Conservation (phyloP, 2,888 invertebrate genomes). For the Trilocha varians region DNA sequence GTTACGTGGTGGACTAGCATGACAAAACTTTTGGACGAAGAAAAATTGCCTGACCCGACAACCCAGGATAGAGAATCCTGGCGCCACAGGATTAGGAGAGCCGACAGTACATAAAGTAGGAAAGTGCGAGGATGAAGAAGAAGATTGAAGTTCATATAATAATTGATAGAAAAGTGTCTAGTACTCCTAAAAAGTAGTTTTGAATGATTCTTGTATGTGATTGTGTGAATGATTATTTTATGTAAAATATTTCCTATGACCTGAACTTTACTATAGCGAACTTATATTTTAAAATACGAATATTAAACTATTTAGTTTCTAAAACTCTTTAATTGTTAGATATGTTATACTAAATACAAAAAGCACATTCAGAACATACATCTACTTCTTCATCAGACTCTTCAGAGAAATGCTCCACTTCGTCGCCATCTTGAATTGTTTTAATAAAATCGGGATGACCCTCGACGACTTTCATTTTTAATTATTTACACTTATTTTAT, state of each 20-base stretch:
- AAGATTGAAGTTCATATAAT: not conserved
- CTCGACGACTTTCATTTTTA: slow-evolving; percentile 32
- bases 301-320: not conserved
- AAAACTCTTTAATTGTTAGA: not conserved
- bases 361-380: slow-evolving; percentile 49
- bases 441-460: slow-evolving; percentile 77
- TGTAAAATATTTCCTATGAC: too few relatives aligned
- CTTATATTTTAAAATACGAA: not conserved
- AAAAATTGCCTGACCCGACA: too few relatives aligned
- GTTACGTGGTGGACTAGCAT: too few relatives aligned
- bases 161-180: not conserved
- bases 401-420: slow-evolving; percentile 85
- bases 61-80: too few relatives aligned
- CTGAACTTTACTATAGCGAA: too few relatives aligned
- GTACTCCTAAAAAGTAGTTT: too few relatives aligned
- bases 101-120: too few relatives aligned
- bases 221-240: too few relatives aligned
- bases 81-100: too few relatives aligned
- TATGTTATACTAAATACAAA: not conserved
- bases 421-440: slow-evolving; percentile 88
- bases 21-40: too few relatives aligned
- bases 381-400: slow-evolving; percentile 87
- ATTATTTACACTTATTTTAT: slow-evolving; percentile 12
- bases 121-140: too few relatives aligned
- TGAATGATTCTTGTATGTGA: too few relatives aligned